A percentile compares a stretch with the other conserved stretches of the same genome.
These are phyloP conservation scores for Suricata suricatta DNA, from an alignment of 2,113 vertebrate species.

Conservation along the genomic window DNA sequence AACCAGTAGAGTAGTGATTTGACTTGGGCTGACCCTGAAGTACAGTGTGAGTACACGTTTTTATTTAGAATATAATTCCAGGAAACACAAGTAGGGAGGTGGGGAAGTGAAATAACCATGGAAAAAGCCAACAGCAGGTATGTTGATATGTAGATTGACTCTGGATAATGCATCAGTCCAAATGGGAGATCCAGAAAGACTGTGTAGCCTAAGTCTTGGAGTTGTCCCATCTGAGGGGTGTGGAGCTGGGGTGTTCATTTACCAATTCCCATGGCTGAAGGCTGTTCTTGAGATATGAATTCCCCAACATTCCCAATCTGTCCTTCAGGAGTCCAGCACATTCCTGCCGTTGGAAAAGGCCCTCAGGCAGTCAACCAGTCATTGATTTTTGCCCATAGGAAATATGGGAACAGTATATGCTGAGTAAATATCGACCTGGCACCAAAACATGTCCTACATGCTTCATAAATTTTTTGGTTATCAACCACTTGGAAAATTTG, in stretches of 20 bases:
- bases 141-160: neutral
- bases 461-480: neutral
- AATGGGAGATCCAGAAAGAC: neutral
- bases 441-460: neutral
- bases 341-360: neutral
- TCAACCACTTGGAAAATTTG: neutral
- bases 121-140: neutral
- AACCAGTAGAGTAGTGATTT: neutral
- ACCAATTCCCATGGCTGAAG: neutral
- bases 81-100: neutral
- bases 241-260: neutral
- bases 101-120: neutral
- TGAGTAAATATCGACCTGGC: neutral
- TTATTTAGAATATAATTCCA: constrained; percentile 1
- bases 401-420: neutral
- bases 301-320: neutral
- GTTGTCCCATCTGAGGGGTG: neutral
- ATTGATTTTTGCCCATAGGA: neutral
- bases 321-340: neutral
- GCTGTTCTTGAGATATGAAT: neutral
- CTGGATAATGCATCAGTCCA: neutral
- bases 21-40: neutral
- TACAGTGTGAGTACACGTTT: neutral
- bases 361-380: neutral
- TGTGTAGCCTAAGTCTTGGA: neutral